Evolutionary conservation across 53 echinoderm and acorn worm species (phyloP).

Genomic region (Paracentrotus lividus): DNA sequence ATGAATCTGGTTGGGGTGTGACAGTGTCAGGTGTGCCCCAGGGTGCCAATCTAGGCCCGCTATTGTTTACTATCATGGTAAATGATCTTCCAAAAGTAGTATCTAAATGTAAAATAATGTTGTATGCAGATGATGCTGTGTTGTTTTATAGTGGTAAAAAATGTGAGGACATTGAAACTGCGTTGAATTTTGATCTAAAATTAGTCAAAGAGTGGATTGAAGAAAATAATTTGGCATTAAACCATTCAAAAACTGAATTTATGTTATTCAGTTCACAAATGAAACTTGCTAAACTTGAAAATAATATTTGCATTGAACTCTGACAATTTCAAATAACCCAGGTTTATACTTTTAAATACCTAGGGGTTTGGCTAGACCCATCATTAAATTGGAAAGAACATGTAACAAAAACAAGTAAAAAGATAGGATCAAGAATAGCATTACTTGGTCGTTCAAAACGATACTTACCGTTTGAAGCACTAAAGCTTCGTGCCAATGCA

Average conservation of each 20-base stretch:
- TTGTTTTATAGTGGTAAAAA: slow-evolving; percentile 37
- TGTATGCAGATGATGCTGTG: slow-evolving; percentile 16
- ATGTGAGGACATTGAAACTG: background rate
- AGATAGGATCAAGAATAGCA: too few relatives aligned
- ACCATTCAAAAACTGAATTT: background rate
- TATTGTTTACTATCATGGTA: slow-evolving; percentile 9
- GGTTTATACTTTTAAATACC: too few relatives aligned
- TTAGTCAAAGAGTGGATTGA: background rate
- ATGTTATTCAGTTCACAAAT: background rate
- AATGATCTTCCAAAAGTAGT: too few relatives aligned
- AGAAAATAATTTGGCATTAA: background rate
- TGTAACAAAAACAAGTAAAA: too few relatives aligned
- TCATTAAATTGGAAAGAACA: too few relatives aligned
- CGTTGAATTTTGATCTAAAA: slow-evolving; percentile 12
- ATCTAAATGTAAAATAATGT: background rate
- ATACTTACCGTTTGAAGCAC: too few relatives aligned
- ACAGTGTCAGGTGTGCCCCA: slow-evolving; percentile 32
- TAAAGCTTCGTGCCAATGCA: too few relatives aligned
- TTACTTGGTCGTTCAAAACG: too few relatives aligned
- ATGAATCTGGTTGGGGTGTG: background rate
- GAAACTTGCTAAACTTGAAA: background rate
- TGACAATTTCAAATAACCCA: too few relatives aligned
- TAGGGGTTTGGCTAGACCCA: too few relatives aligned
- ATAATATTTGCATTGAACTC: too few relatives aligned
- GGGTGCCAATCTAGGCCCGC: background rate